Evolutionary conservation across 2,797 vertebrate species (phyloP), one percentile per base, ranked within the genome.

Genomic region (Lagodon rhomboides): DNA sequence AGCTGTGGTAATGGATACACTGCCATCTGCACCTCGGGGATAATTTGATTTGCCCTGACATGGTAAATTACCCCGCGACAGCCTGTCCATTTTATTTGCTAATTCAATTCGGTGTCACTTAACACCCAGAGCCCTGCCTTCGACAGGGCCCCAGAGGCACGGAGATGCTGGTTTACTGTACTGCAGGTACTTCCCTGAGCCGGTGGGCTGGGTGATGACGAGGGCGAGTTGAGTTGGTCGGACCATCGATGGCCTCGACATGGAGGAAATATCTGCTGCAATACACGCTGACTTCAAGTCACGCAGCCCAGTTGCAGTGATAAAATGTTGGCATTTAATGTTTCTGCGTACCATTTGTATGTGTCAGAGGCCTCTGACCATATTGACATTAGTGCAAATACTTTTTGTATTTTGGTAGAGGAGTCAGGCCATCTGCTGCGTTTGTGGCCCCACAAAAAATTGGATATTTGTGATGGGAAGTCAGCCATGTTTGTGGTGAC

Each of bases 1-100:
- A 85, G 83, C 85, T 41, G 71, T 74, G 16, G 85, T 86, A 90
- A 92, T 91, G 85, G 88, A 89, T 81, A 79, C 80, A 78, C 85
- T 72, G 86, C 88, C 91, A 90, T 93, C 88, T 92, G 90, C 90
- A 92, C 91, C 85, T 88, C 79, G 18, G 75, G 77, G 72, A 80
- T 93, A 85, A 93, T 92, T 87, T 70, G 80, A 94, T 94, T 93
- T 92, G 80, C 78, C 69, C 79, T 85, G 89, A 93, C 91, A 91
- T 90, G 90, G 73, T 93, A 86, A 92, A 92, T 94, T 93, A 91
- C 77, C 78, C 64, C 43, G 77, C 79, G 76, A 62, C 87, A 85
- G 86, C 84, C 84, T 84, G 85, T 87, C 89, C 90, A 84, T 89
- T 89, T 90, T 88, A 90, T 92, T 87, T 85, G 77, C 84, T 90